Conservation (phyloP, 2,113 vertebrate species). For the Myrmecobius fasciatus region DNA sequence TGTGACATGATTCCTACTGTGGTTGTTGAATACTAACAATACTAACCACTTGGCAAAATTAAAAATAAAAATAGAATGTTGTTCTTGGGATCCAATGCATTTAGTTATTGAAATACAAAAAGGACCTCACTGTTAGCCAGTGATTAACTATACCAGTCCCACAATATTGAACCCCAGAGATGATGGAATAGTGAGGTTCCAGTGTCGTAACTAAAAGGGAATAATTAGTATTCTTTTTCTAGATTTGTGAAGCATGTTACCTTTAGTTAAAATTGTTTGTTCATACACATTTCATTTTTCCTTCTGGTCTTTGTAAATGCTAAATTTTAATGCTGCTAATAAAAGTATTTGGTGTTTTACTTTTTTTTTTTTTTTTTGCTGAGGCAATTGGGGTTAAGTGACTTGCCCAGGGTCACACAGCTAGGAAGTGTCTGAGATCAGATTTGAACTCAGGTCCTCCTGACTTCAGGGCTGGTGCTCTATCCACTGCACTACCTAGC, state of each 20-base stretch:
- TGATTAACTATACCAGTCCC: neutral
- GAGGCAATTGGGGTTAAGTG: too few species aligned
- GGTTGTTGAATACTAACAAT: neutral
- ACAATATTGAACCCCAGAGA: neutral
- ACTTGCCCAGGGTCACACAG: too few species aligned
- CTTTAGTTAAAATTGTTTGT: neutral
- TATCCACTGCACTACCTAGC: too few species aligned
- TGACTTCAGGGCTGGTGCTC: too few species aligned
- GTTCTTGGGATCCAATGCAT: neutral
- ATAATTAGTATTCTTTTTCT: neutral
- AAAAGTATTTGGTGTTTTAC: neutral
- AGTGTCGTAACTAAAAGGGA: neutral
- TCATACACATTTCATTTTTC: neutral
- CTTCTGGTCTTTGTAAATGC: neutral
- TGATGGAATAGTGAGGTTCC: neutral
- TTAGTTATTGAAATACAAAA: neutral
- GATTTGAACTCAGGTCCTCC: too few species aligned
- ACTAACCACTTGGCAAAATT: neutral
- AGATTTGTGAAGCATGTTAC: neutral
- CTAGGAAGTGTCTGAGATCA: too few species aligned
- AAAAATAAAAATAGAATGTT: neutral
- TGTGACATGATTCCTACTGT: neutral
- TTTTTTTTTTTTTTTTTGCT: too few species aligned
- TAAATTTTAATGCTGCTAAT: neutral
- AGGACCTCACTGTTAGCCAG: neutral